A percentile compares a stretch with the other conserved stretches of the same genome.
These are phyloP conservation scores for Cydia fagiglandana DNA, from an alignment of 1,140 invertebrate species.

Conservation along the genomic window DNA sequence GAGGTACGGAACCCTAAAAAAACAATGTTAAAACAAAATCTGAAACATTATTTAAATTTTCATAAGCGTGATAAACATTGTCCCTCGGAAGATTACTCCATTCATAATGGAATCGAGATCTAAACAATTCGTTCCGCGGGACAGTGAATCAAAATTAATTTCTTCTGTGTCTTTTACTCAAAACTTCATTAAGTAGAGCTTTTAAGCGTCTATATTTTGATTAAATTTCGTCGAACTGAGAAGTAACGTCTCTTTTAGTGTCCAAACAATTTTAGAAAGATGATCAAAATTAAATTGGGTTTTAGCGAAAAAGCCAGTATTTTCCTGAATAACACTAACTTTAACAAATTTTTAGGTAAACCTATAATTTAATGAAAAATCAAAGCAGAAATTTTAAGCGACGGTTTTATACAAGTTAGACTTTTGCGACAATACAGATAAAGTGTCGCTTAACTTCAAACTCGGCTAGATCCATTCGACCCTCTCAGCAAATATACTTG, in stretches of 20 bases:
- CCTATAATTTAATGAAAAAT: too few species aligned
- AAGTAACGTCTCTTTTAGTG: not conserved
- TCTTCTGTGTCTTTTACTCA: conserved; percentile 17
- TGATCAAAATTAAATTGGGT: not conserved
- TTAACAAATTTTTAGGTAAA: too few species aligned
- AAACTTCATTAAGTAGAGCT: conserved; percentile 5
- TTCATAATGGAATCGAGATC: conserved; percentile 24
- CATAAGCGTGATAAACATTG: conserved; percentile 3
- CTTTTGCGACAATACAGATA: too few species aligned
- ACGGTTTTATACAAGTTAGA: too few species aligned
- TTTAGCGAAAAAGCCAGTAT: not conserved
- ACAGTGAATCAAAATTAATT: conserved; percentile 28
- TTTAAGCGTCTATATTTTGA: not conserved
- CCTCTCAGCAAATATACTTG: too few species aligned
- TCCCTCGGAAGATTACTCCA: conserved; percentile 16
- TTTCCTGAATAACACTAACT: too few species aligned
- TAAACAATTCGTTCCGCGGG: conserved; percentile 9
- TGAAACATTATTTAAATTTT: conserved; percentile 5
- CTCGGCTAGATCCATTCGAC: too few species aligned
- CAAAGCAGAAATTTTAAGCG: too few species aligned
- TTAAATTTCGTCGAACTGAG: not conserved
- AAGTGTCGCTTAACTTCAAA: too few species aligned
- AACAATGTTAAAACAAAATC: not conserved
- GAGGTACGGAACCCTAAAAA: too few species aligned
- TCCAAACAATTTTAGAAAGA: not conserved